A percentile compares a stretch with the other conserved stretches of the same genome.
Evolutionary conservation across 2,888 invertebrate genomes (phyloP).

Genomic region (Lepidochitona cinerea): DNA sequence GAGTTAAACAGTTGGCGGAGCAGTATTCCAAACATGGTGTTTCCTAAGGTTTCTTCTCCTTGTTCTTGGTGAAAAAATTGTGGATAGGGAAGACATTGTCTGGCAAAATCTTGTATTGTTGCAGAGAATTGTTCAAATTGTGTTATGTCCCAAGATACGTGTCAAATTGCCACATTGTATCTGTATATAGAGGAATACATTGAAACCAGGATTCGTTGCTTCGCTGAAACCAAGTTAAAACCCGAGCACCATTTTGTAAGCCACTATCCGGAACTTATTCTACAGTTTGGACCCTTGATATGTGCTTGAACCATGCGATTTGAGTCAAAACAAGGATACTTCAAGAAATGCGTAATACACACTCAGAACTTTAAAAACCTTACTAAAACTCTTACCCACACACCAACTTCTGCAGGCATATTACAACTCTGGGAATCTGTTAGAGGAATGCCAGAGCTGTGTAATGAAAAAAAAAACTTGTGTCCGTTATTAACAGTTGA

Average conservation of each 20-base stretch:
- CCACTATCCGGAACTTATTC: conserved; percentile 4
- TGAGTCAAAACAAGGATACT: conserved; percentile 11
- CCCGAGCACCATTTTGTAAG: conserved; percentile 4
- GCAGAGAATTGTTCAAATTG: not conserved
- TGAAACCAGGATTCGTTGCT: not conserved
- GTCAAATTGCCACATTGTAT: not conserved
- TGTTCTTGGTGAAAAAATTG: not conserved
- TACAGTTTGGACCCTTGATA: conserved; percentile 12
- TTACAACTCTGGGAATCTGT: conserved; percentile 6
- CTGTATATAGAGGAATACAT: not conserved
- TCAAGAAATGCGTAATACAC: not conserved
- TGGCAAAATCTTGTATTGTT: not conserved
- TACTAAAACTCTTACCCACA: conserved; percentile 2
- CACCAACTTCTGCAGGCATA: conserved; percentile 12
- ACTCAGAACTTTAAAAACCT: conserved; percentile 11
- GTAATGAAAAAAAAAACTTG: not conserved
- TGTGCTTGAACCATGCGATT: conserved; percentile 9
- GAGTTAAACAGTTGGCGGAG: not conserved
- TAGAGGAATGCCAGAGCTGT: not conserved
- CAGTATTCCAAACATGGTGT: conserved; percentile 2
- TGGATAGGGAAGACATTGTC: not conserved
- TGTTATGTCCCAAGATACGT: not conserved
- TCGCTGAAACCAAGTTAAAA: not conserved
- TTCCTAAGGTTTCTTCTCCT: not conserved
- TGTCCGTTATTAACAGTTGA: not conserved